Conservation (phyloP, 2,113 vertebrate species). For the Phrynosoma blainvillii region DNA sequence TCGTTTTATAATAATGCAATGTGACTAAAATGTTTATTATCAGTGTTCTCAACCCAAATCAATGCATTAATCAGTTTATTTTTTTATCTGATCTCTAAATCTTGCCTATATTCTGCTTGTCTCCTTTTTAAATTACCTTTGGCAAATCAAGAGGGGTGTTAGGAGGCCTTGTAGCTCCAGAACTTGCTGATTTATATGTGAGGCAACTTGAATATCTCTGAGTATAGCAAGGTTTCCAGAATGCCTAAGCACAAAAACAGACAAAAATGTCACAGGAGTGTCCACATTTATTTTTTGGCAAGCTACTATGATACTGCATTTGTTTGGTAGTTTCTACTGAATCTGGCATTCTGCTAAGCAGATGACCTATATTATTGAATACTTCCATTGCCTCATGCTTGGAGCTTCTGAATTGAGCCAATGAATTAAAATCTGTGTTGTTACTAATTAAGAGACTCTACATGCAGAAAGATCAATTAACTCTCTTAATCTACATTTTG, state of each 20-base stretch:
- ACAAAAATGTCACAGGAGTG: background rate
- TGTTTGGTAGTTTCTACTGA: fast-evolving
- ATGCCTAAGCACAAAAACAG: background rate
- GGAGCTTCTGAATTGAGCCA: slow-evolving; percentile 3
- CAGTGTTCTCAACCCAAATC: background rate
- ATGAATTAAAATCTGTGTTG: background rate
- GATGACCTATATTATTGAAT: slow-evolving; percentile 32
- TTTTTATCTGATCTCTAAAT: background rate
- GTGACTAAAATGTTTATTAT: background rate
- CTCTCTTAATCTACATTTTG: slow-evolving; percentile 17
- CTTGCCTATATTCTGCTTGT: background rate
- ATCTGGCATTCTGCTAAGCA: slow-evolving; percentile 5
- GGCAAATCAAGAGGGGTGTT: background rate
- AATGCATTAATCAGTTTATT: background rate
- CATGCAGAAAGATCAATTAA: slow-evolving; percentile 48
- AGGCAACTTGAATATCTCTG: slow-evolving; percentile 45
- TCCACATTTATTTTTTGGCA: slow-evolving; percentile 12
- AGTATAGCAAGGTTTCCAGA: background rate
- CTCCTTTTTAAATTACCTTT: background rate
- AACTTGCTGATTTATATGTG: slow-evolving; percentile 17
- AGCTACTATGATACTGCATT: background rate
- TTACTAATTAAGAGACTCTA: background rate
- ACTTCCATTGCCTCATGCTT: slow-evolving; percentile 27
- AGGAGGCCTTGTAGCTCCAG: slow-evolving; percentile 31
- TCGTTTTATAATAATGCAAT: background rate